Evolutionary conservation across 1,140 invertebrate genomes (phyloP).

Genomic region (Chironomus tepperi): DNA sequence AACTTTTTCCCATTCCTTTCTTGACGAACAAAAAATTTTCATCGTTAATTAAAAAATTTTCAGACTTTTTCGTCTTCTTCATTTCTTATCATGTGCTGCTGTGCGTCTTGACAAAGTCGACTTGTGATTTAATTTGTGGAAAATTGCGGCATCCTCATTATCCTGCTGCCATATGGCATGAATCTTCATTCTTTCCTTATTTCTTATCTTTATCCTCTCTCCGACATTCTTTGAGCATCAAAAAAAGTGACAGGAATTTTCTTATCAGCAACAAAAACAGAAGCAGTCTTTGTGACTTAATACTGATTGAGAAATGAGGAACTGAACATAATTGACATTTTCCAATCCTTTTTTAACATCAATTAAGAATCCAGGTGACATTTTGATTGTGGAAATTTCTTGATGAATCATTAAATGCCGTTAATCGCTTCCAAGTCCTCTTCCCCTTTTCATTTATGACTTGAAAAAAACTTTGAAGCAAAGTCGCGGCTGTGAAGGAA

Average conservation of each 20-base stretch:
- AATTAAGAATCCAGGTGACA: background rate
- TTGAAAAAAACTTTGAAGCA: too few species aligned
- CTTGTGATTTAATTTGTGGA: too few species aligned
- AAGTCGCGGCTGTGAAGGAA: background rate
- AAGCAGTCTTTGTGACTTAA: too few species aligned
- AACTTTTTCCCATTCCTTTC: background rate
- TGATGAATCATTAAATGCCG: constrained; percentile 1
- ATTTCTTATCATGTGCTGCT: background rate
- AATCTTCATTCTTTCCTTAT: too few species aligned
- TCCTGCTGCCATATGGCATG: too few species aligned
- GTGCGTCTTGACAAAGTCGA: too few species aligned
- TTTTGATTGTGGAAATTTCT: background rate
- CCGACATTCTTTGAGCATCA: too few species aligned
- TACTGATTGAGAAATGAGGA: background rate
- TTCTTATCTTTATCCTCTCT: too few species aligned
- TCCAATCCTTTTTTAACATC: background rate
- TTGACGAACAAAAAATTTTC: background rate
- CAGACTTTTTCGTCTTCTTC: background rate
- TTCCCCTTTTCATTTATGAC: too few species aligned
- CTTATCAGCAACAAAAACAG: too few species aligned
- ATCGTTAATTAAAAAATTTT: background rate
- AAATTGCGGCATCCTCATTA: too few species aligned
- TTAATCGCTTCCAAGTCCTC: background rate
- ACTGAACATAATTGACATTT: background rate
- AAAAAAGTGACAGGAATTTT: too few species aligned